Conservation (phyloP, 2,888 invertebrate species). For the Thera obeliscata region DNA sequence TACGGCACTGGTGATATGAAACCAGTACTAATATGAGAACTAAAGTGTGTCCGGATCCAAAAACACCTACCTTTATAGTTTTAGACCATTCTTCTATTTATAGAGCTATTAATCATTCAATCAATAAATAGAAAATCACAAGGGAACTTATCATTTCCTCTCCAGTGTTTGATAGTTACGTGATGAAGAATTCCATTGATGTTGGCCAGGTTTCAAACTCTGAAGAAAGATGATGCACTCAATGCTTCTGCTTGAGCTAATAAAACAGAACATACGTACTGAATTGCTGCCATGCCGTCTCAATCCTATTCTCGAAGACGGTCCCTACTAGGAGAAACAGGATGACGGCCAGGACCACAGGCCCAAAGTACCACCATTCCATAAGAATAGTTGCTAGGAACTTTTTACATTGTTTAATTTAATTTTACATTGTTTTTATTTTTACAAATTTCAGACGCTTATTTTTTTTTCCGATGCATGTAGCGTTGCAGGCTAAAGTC, state of each 20-base stretch:
- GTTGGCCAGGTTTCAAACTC: too few relatives aligned
- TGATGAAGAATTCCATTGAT: too few relatives aligned
- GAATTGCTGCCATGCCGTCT: slow-evolving; percentile 51
- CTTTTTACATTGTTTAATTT: slow-evolving; percentile 8
- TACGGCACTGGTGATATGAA: too few relatives aligned
- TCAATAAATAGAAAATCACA: too few relatives aligned
- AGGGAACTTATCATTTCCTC: not conserved
- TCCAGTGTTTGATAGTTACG: too few relatives aligned
- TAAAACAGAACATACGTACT: slow-evolving; percentile 53
- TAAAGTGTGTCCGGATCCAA: too few relatives aligned
- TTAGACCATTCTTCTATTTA: too few relatives aligned
- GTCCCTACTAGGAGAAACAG: slow-evolving; percentile 73
- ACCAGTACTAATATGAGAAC: too few relatives aligned
- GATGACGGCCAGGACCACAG: slow-evolving; percentile 63
- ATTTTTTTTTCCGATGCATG: too few relatives aligned
- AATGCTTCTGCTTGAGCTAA: not conserved
- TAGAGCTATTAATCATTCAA: too few relatives aligned
- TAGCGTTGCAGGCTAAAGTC: too few relatives aligned
- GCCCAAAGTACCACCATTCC: slow-evolving; percentile 65
- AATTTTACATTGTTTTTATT: slow-evolving; percentile 11
- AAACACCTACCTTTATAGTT: too few relatives aligned
- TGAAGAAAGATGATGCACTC: not conserved
- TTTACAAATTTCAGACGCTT: not conserved
- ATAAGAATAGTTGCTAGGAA: slow-evolving; percentile 39
- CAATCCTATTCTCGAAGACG: slow-evolving; percentile 64